Evolutionary conservation across 2,888 invertebrate species (phyloP).

Genomic region (Calameuta idolon): DNA sequence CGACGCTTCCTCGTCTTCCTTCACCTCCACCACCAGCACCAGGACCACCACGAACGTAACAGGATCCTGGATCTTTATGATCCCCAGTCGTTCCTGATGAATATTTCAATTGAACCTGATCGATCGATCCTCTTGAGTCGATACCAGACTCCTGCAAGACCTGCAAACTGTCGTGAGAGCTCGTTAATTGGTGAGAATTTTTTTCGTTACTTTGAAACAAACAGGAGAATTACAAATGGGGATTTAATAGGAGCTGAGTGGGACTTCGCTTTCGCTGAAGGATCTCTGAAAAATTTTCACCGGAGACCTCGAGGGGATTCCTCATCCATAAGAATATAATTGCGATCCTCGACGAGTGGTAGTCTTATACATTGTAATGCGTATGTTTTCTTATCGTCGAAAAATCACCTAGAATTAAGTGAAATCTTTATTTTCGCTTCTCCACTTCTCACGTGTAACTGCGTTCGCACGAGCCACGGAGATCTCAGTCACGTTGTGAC

Average conservation of each 20-base stretch:
- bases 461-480: slow-evolving; percentile 2
- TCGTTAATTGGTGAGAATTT: not conserved
- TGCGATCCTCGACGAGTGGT: not conserved
- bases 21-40: not conserved
- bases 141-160: not conserved
- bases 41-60: not conserved
- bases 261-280: not conserved
- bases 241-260: not conserved
- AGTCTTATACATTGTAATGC: not conserved
- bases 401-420: not conserved
- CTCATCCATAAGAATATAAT: not conserved
- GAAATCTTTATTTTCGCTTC: slow-evolving; percentile 5
- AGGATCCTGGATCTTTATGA: not conserved
- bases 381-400: not conserved
- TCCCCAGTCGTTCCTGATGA: not conserved
- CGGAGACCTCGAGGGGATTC: not conserved
- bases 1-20: not conserved
- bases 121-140: not conserved
- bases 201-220: not conserved
- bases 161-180: not conserved
- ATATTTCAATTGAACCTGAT: not conserved
- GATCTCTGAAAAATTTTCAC: not conserved
- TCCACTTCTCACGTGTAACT: slow-evolving; percentile 6
- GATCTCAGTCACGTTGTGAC: slow-evolving; percentile 26
- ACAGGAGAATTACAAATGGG: not conserved